Base-by-base conservation (phyloP, 2,797 vertebrate species). In the Chelon labrosus region DNA sequence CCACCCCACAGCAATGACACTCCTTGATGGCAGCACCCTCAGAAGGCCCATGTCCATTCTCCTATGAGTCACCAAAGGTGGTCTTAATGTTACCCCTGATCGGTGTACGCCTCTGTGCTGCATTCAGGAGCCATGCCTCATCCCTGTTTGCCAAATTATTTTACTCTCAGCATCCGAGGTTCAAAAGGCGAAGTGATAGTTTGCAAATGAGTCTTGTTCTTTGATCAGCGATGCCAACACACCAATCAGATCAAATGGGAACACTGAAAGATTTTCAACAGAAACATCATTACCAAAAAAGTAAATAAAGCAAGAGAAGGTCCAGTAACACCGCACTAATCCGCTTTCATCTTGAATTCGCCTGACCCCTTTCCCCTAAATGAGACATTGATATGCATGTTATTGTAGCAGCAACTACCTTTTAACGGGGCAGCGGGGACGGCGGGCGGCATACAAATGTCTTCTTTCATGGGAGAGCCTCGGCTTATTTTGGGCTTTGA, bases 161-260 rank as follows among this genome's bases (percentile, higher is more conserved):
- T 70, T 39, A 65, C 73, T 74, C 55, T 65, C 78, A 62, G 56
- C 62, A n/a, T 82, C 70, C 5, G 67, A 65, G 57, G 77, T 79
- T 91, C 86, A 89, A 82, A 22, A 85, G 78, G 47, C 41, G 1
- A 71, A 65, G 42, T 57, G 71, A 84, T 70, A 50, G 74, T 44
- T 71, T 56, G 58, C 41, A 84, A 86, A 87, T 73, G 75, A 87
- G 68, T 38, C 62, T 22, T 38, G 46, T 58, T 70, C 82, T 89
- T 88, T 91, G 86, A 91, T 88, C 80, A 65, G 50, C 11, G 66
- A 25, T 50, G 64, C 74, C 79, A 60, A 50, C 54, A 1, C 59
- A 5, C 64, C 79, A 77, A 89, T 85, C 84, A 77, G 73, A 84
- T 83, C 77, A 85, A 85, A 83, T 50, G 64, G 80, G 75, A 81